phyloP scores from a whole-genome alignment of 1,140 invertebrate species.

The Camponotus vicinus region DNA sequence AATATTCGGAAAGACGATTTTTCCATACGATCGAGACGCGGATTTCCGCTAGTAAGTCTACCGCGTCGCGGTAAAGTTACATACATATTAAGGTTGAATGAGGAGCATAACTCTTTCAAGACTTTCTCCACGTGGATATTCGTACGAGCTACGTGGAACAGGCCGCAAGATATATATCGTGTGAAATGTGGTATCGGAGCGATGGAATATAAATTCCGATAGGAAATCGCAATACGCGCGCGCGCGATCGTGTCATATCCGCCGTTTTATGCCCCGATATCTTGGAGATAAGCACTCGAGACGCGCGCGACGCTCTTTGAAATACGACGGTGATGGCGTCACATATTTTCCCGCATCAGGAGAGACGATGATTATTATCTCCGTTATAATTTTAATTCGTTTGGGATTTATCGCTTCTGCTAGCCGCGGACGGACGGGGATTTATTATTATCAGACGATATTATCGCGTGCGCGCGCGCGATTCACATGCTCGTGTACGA shows the following conservation, averaged over 20 bases:
- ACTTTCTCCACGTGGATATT: slow-evolving; percentile 1
- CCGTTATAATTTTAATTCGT: slow-evolving; percentile 51
- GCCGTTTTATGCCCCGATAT: slow-evolving; percentile 46
- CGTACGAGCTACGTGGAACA: background rate
- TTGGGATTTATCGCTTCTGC: slow-evolving; percentile 41
- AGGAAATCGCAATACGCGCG: slow-evolving; percentile 53
- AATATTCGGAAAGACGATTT: slow-evolving; percentile 30
- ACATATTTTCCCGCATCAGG: slow-evolving; percentile 4
- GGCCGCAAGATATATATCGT: slow-evolving; percentile 28
- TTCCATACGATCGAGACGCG: slow-evolving; percentile 25
- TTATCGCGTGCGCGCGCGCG: slow-evolving; percentile 48
- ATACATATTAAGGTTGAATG: slow-evolving; percentile 46
- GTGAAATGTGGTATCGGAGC: slow-evolving; percentile 45
- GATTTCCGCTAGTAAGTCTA: slow-evolving; percentile 39
- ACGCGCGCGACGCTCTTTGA: slow-evolving; percentile 3
- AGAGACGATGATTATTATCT: slow-evolving; percentile 29
- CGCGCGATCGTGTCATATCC: slow-evolving; percentile 33
- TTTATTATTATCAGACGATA: slow-evolving; percentile 43
- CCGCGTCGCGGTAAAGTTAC: slow-evolving; percentile 13
- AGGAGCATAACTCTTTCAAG: slow-evolving; percentile 53
- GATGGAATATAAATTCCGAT: slow-evolving; percentile 60
- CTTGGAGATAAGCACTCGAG: slow-evolving; percentile 41
- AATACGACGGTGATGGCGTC: slow-evolving; percentile 32
- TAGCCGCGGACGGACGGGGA: slow-evolving; percentile 17
- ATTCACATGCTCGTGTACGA: slow-evolving; percentile 66